Percentiles rank a stretch among this genome's conserved stretches.
Evolutionary conservation across 30 jellyfish, hydroid and myxozoan species (phyloP).

Genomic region (Sanderia malayensis): DNA sequence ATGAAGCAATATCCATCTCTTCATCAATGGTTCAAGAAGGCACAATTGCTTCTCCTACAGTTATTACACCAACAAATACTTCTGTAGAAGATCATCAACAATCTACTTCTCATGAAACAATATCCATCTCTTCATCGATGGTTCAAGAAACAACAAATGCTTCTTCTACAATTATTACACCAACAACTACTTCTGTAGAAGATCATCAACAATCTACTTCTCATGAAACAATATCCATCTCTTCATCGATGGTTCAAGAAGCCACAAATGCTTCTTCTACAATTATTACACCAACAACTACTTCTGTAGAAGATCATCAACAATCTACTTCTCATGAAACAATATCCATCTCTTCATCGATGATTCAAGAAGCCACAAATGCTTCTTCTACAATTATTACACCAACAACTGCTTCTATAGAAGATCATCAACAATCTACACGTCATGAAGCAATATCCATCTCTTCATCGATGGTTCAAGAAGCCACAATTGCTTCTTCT

Average conservation of each 20-base stretch:
- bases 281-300: background rate
- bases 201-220: background rate
- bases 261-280: background rate
- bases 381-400: background rate
- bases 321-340: background rate
- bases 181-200: background rate
- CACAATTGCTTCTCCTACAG: background rate
- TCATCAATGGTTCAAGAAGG: background rate
- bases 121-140: background rate
- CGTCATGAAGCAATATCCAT: background rate
- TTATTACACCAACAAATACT: background rate
- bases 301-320: conserved; percentile 4
- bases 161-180: background rate
- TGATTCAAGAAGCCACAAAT: background rate
- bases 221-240: background rate
- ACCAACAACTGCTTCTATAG: background rate
- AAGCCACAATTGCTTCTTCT: too few species aligned
- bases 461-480: background rate
- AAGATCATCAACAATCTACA: background rate
- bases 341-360: background rate
- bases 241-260: background rate
- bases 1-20: background rate
- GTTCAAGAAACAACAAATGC: background rate
- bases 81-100: background rate
- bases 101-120: background rate